Evolutionary conservation across 2,113 vertebrate genomes (phyloP).

Genomic region (Hypocryptadius cinnamomeus): DNA sequence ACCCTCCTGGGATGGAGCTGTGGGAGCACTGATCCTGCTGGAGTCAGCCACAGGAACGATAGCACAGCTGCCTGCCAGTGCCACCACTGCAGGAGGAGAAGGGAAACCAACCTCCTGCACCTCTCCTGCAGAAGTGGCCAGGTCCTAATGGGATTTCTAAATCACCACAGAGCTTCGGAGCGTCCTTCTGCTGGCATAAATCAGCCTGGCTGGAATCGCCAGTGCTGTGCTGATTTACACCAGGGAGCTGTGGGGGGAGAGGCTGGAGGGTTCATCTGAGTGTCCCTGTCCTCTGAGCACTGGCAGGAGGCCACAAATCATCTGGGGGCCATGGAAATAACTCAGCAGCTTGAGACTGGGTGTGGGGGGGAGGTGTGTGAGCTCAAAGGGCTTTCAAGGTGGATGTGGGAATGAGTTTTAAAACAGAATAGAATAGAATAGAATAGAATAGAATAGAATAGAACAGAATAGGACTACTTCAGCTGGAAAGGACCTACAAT

Average conservation of each 20-base stretch:
- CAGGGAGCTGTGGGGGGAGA: neutral
- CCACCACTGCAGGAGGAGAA: neutral
- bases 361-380: neutral
- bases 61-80: neutral
- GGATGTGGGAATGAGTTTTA: neutral
- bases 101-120: neutral
- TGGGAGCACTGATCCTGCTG: fast-evolving
- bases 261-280: neutral
- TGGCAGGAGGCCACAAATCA: neutral
- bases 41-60: fast-evolving
- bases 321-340: neutral
- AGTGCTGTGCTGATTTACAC: neutral
- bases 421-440: neutral
- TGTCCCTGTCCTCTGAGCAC: neutral
- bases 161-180: neutral
- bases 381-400: neutral
- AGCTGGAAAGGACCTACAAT: neutral
- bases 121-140: neutral
- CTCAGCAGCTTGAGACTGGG: neutral
- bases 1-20: neutral
- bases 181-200: neutral
- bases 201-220: neutral
- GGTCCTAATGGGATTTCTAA: conserved; percentile 36
- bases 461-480: neutral
- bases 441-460: neutral